These are phyloP conservation scores for Alethe diademata DNA, from an alignment of 2,113 vertebrate genomes.

Conservation along the genomic window DNA sequence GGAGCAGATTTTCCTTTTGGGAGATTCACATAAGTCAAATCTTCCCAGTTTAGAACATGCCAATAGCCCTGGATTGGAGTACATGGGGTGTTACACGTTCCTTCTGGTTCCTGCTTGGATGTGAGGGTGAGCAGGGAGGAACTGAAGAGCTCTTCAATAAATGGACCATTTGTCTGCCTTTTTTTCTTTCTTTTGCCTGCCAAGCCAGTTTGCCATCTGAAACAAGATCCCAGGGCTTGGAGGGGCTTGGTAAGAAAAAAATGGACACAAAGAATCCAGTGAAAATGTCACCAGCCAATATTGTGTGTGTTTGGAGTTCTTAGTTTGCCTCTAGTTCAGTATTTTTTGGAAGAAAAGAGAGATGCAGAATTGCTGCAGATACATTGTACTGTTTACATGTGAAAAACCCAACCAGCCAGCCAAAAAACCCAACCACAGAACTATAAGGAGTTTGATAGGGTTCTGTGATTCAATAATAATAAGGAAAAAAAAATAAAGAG, in stretches of 20 bases:
- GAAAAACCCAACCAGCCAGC: not conserved
- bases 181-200: not conserved
- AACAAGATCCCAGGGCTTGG: not conserved
- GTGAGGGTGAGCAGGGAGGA: not conserved
- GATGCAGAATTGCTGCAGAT: not conserved
- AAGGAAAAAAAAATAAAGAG: not conserved
- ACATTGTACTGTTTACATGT: rapidly evolving
- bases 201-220: not conserved
- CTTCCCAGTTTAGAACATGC: not conserved
- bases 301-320: not conserved
- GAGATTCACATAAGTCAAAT: not conserved
- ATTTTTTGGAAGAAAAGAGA: not conserved
- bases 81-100: not conserved
- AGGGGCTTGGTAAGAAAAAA: not conserved
- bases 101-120: not conserved
- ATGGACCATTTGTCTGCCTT: not conserved
- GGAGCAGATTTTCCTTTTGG: constrained; percentile 12
- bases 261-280: not conserved
- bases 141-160: not conserved
- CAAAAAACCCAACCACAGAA: not conserved
- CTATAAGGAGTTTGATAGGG: not conserved
- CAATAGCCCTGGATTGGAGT: not conserved
- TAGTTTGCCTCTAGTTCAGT: not conserved
- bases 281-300: not conserved
- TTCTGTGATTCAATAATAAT: not conserved